Conservation (phyloP, 2,113 vertebrate species). For the Pangasianodon gigas region DNA sequence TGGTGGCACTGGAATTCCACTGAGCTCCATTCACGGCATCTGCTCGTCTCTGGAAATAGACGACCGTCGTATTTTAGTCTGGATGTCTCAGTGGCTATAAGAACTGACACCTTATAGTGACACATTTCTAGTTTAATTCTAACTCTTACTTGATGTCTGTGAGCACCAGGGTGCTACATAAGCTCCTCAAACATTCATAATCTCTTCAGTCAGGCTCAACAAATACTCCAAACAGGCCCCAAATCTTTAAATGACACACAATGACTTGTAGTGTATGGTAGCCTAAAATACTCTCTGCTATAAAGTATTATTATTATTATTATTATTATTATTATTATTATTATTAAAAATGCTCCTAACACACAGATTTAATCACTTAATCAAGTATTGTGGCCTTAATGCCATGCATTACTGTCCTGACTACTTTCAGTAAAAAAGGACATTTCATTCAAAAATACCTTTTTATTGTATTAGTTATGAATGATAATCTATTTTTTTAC, state of each 20-base stretch:
- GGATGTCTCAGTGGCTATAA: not conserved
- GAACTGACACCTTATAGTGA: not conserved
- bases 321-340: not conserved
- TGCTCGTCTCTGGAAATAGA: conserved; percentile 23
- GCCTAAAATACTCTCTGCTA: not conserved
- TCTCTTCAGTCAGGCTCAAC: not conserved
- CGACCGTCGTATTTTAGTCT: conserved; percentile 3
- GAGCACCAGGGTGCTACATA: not conserved
- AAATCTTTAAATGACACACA: not conserved
- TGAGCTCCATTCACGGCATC: not conserved
- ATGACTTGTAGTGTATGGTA: not conserved
- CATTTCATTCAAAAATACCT: not conserved
- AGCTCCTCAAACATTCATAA: not conserved
- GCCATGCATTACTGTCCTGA: not conserved
- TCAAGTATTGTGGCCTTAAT: not conserved
- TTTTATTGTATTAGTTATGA: not conserved
- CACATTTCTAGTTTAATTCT: not conserved
- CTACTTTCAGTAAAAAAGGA: no score
- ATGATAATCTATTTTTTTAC: not conserved
- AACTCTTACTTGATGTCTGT: not conserved
- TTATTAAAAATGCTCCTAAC: not conserved
- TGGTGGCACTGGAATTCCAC: conserved; percentile 27
- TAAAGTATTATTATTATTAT: not conserved
- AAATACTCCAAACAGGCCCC: not conserved
- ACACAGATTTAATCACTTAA: not conserved